Evolutionary conservation across 2,888 invertebrate species (phyloP), one percentile per base, ranked within the genome.

Genomic region (Drosophila anceps): DNA sequence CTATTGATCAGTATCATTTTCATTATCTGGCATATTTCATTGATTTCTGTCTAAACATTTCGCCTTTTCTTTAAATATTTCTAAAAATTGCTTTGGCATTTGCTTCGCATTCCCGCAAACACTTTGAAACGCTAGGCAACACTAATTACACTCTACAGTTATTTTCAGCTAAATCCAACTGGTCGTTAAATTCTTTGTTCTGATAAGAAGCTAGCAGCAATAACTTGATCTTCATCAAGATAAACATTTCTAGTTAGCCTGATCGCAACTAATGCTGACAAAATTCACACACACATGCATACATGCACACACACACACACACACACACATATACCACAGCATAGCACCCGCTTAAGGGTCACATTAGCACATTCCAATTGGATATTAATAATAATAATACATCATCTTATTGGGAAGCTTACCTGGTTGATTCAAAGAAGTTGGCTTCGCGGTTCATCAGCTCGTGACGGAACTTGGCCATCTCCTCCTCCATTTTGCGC

Each of bases 401-500:
- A n/a, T n/a, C 12, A 24, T 43, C 20, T 35, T 10, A 44, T n/a
- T 18, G 13, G 13, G 46, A 46, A 18, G 7, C 66, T 71, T 73
- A 97, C 97, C 97, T 97, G 90, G 97, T 96, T 93, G 96, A 96
- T 94, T 97, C 97, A 94, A 98, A 98, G 94, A 97, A 97, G 92
- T 97, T 97, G 92, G 97, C 96, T 93, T 98, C 98, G 92, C 97
- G 96, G 93, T 97, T 98, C 96, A 98, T 97, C 79, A 98, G 94
- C 93, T 98, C 98, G 82, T 97, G 96, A 90, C 98, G 95, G 94
- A 98, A 98, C 94, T 96, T 96, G 93, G 96, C 96, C 98, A 98
- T 98, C 94, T 98, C 98, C 91, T 98, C 98, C 94, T 99, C 98
- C 97, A 99, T 98, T 94, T 98, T 98, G 91, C 96, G 95, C 98